phyloP scores from a whole-genome alignment of 2,113 vertebrate genomes.

The Tragelaphus scriptus region DNA sequence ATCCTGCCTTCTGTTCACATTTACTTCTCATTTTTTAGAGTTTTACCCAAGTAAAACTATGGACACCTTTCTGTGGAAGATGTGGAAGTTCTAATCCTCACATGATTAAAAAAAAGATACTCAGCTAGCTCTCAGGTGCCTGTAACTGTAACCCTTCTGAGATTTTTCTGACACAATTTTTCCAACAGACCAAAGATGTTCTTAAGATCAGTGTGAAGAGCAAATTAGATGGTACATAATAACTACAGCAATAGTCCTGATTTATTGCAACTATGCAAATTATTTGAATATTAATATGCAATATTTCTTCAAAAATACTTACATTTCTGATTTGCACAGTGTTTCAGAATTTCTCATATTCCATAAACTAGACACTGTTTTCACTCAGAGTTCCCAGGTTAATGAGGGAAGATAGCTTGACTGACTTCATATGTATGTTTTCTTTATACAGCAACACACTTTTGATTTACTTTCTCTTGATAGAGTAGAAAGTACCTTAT shows the following conservation, averaged over 20 bases:
- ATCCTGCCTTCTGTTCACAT: neutral
- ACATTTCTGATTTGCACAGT: neutral
- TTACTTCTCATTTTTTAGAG: neutral
- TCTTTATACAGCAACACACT: neutral
- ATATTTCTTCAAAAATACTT: neutral
- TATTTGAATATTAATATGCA: neutral
- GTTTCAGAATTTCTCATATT: neutral
- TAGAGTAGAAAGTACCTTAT: neutral
- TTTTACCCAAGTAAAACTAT: neutral
- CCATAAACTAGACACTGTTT: neutral
- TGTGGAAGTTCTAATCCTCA: neutral
- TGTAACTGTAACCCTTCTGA: neutral
- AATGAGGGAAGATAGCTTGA: constrained; percentile 2
- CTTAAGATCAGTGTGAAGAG: neutral
- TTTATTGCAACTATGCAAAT: neutral
- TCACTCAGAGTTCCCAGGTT: neutral
- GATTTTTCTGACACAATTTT: neutral
- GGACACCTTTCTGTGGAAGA: neutral
- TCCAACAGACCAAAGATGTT: neutral
- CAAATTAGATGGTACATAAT: neutral
- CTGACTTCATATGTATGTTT: constrained; percentile 4
- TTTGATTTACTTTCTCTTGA: neutral
- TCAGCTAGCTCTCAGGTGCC: neutral
- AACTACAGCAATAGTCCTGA: neutral
- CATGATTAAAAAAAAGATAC: neutral